A percentile compares a stretch with the other conserved stretches of the same genome.
phyloP scores from a whole-genome alignment of 2,113 vertebrate genomes.

The Halichoerus grypus region DNA sequence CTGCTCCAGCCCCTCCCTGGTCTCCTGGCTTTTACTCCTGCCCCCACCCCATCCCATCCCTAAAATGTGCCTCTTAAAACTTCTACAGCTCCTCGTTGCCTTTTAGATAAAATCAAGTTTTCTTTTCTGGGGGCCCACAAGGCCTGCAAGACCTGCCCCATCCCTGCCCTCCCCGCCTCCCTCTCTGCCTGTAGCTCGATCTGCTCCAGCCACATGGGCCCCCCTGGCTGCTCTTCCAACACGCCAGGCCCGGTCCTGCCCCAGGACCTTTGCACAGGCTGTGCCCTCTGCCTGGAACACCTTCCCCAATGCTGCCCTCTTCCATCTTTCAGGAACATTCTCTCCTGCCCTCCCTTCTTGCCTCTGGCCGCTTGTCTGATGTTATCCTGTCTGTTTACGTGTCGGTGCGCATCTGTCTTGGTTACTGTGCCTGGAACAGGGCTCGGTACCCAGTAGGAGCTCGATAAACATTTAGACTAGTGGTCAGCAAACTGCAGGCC shows the following conservation, averaged over 20 bases:
- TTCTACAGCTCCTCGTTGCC: neutral
- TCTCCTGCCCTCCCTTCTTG: neutral
- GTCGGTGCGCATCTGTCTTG: neutral
- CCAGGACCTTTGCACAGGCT: neutral
- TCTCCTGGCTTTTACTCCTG: neutral
- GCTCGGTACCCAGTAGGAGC: neutral
- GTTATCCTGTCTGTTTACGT: neutral
- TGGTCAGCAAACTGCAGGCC: neutral
- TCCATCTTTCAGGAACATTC: neutral
- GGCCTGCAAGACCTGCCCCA: fast-evolving
- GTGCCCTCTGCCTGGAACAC: neutral
- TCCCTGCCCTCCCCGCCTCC: neutral
- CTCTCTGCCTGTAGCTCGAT: fast-evolving
- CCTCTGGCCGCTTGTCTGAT: neutral
- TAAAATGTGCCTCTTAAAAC: neutral
- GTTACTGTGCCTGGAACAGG: neutral
- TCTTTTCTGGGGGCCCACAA: neutral
- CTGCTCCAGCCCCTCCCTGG: neutral
- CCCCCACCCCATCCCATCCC: neutral
- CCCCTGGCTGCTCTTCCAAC: neutral
- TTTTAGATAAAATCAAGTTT: neutral
- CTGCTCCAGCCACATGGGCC: fast-evolving
- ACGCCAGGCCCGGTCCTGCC: fast-evolving
- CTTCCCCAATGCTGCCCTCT: neutral
- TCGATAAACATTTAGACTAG: neutral